Evolutionary conservation across 2,113 vertebrate species (phyloP).

Genomic region (Chrysemys picta): DNA sequence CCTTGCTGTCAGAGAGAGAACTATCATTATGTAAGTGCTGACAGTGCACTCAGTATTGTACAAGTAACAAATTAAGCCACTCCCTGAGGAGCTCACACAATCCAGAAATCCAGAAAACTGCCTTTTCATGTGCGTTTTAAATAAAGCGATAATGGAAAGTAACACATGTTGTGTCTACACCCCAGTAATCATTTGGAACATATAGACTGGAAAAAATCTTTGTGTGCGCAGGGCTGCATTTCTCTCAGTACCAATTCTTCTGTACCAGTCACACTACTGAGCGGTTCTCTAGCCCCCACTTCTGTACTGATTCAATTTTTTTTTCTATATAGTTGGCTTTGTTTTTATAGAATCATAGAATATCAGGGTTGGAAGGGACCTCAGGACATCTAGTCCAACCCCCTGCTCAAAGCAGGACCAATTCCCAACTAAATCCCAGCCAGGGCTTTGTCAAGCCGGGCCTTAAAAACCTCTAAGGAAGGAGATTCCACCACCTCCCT

Average conservation of each 20-base stretch:
- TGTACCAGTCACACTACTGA: neutral
- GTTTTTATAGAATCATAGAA: neutral
- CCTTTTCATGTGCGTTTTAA: neutral
- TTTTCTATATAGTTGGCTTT: neutral
- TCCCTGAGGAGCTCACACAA: neutral
- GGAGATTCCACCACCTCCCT: no score
- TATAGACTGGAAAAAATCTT: neutral
- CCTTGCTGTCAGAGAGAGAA: neutral
- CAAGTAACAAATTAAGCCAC: neutral
- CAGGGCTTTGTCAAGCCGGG: no score
- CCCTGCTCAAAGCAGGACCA: no score
- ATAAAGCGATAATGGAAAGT: neutral
- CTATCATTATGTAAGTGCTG: neutral
- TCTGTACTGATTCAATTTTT: neutral
- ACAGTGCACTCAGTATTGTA: neutral
- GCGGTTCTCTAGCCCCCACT: neutral
- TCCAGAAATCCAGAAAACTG: neutral
- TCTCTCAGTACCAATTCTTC: neutral
- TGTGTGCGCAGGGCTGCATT: neutral
- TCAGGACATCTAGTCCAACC: no score
- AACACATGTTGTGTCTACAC: neutral
- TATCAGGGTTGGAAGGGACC: no score
- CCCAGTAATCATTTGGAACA: neutral
- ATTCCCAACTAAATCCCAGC: no score
- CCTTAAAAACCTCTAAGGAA: no score